phyloP scores from a whole-genome alignment of 1,140 invertebrate genomes.

The Tigriopus japonicus region DNA sequence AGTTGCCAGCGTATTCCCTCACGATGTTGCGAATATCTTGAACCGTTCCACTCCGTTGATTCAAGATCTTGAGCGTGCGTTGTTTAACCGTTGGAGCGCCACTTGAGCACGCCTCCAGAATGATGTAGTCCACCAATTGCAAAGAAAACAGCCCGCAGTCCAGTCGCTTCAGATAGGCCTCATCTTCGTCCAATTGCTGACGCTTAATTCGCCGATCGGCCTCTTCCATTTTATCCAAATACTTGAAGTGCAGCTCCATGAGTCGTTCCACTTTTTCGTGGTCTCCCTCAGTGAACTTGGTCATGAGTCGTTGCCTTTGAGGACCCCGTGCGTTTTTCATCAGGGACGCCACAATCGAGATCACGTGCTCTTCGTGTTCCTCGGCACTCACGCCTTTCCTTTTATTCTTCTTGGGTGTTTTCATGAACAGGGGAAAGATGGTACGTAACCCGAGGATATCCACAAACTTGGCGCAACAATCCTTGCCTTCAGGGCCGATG shows the following conservation, averaged over 20 bases:
- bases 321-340: constrained; percentile 73
- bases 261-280: constrained; percentile 94
- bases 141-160: constrained; percentile 87
- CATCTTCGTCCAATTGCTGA: constrained; percentile 45
- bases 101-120: constrained; percentile 70
- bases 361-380: constrained; percentile 55
- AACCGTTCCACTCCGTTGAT: constrained; percentile 65
- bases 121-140: constrained; percentile 85
- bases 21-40: constrained; percentile 88
- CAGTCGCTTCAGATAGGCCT: constrained; percentile 64
- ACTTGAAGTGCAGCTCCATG: constrained; percentile 92
- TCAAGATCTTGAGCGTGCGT: constrained; percentile 67
- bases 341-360: constrained; percentile 84
- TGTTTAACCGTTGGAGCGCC: constrained; percentile 58
- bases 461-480: constrained; percentile 96
- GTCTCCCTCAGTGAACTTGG: constrained; percentile 96
- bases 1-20: constrained; percentile 87
- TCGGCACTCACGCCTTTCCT: constrained; percentile 52
- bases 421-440: constrained; percentile 97
- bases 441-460: constrained; percentile 91
- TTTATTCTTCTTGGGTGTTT: constrained; percentile 73
- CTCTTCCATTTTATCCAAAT: constrained; percentile 74
- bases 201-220: constrained; percentile 40
- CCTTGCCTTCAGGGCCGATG: constrained; percentile 70
- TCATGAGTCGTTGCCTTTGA: constrained; percentile 68